These are phyloP conservation scores for Aricia artaxerxes DNA, from an alignment of 2,888 invertebrate species.

Conservation along the genomic window DNA sequence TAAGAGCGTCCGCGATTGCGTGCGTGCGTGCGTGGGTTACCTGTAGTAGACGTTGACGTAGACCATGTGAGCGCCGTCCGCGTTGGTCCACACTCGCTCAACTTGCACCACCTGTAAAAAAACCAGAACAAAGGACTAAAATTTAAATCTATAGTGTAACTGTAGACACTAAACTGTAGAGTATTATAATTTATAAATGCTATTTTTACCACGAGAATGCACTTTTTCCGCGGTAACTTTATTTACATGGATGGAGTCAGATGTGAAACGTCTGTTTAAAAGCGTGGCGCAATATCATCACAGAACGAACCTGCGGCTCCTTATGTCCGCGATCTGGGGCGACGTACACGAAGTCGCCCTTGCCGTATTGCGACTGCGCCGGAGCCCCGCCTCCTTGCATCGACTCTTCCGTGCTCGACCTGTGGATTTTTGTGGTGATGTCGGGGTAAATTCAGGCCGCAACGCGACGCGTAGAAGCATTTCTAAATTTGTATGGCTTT, in stretches of 20 bases:
- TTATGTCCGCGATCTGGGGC: constrained; percentile 84
- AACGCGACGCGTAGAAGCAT: no score
- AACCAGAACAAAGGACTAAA: background rate
- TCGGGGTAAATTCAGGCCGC: no score
- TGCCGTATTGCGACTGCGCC: constrained; percentile 64
- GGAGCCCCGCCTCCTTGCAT: constrained; percentile 69
- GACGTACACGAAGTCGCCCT: constrained; percentile 96
- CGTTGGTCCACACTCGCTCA: constrained; percentile 93
- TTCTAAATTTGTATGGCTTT: no score
- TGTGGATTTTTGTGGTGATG: constrained; percentile 39
- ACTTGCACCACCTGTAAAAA: constrained; percentile 87
- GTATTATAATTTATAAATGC: no score
- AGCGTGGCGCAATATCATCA: no score
- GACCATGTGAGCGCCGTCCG: constrained; percentile 90
- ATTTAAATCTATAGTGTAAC: no score
- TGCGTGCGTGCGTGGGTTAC: constrained; percentile 44
- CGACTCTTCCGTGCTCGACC: constrained; percentile 73
- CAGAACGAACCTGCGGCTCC: constrained; percentile 70
- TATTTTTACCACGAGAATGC: no score
- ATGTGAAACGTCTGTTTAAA: no score
- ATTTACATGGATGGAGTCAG: no score
- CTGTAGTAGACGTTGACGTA: constrained; percentile 93
- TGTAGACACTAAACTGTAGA: no score
- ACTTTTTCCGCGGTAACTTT: no score
- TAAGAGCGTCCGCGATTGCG: background rate